Conservation (phyloP, 2,797 vertebrate species). For the Thripadectes ignobilis region DNA sequence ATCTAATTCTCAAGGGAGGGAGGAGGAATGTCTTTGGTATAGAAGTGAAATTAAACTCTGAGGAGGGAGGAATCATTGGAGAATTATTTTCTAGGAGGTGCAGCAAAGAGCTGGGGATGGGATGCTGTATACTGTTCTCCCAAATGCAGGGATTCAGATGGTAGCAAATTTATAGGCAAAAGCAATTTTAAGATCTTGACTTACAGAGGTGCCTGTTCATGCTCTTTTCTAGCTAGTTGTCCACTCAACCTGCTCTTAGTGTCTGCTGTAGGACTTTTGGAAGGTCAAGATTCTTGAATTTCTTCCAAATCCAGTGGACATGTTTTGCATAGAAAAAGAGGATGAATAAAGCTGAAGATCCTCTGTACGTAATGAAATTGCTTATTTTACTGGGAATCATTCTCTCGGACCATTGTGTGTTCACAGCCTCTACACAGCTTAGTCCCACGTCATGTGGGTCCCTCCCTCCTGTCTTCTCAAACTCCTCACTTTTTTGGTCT, state of each 20-base stretch:
- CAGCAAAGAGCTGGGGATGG: not conserved
- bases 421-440: not conserved
- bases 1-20: not conserved
- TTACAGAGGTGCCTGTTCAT: not conserved
- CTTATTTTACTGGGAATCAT: not conserved
- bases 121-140: accelerated
- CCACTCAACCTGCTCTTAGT: not conserved
- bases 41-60: not conserved
- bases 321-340: not conserved
- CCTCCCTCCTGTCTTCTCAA: not conserved
- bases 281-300: conserved; percentile 1
- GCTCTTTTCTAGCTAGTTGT: not conserved
- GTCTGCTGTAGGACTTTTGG: not conserved
- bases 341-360: not conserved
- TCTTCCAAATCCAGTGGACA: not conserved
- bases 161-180: not conserved
- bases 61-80: not conserved
- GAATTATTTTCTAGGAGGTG: accelerated
- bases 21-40: not conserved
- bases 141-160: not conserved
- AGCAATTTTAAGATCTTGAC: not conserved
- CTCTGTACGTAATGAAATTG: not conserved
- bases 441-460: not conserved
- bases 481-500: not conserved
- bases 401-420: not conserved